Evolutionary conservation across 2,113 vertebrate species (phyloP), one percentile per base, ranked within the genome.

Genomic region (Azemiops feae): DNA sequence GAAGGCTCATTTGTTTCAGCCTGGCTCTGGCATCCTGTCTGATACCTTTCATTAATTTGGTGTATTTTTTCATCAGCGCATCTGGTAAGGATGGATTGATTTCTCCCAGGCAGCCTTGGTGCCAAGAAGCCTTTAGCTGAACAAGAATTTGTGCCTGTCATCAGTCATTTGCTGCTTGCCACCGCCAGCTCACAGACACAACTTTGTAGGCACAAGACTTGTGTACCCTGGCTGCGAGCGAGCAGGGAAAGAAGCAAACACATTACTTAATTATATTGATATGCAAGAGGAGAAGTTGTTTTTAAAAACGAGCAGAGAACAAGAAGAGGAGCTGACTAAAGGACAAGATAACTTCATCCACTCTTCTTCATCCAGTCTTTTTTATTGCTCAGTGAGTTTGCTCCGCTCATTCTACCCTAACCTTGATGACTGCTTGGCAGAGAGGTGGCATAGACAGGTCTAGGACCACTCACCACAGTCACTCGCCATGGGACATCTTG

Each of bases 41-140:
- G 47, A 58, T 81, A 89, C 89, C 91, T 96, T 93, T 95, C 94
- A 96, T 95, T 94, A 93, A 95, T 93, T 92, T 95, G 97, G 96
- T 58, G 8, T 94, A 34, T 95, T 94, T 89, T 92, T 96, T 95
- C 90, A 88, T 96, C 93, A 93, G 88, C 92, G 94, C 95, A 96
- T 96, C 97, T 97, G 96, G 95, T 86, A 94, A 88, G 96, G 94
- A 95, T 85, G 94, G 91, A 91, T 96, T 90, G 92, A 91, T 95
- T 34, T 95, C 96, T 95, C 96, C 95, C 89, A 92, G 93, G 93
- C 91, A 90, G 93, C 92, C 85, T 81, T 69, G 54, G 89, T 92
- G 96, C 93, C 95, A 91, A 90, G 91, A 89, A 87, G 43, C 7
- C 1, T 92, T 96, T 91, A 94, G 95, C 96, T 91, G 94, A 96